These are phyloP conservation scores for Natrix natrix DNA, from an alignment of 2,797 vertebrate genomes.

Conservation along the genomic window DNA sequence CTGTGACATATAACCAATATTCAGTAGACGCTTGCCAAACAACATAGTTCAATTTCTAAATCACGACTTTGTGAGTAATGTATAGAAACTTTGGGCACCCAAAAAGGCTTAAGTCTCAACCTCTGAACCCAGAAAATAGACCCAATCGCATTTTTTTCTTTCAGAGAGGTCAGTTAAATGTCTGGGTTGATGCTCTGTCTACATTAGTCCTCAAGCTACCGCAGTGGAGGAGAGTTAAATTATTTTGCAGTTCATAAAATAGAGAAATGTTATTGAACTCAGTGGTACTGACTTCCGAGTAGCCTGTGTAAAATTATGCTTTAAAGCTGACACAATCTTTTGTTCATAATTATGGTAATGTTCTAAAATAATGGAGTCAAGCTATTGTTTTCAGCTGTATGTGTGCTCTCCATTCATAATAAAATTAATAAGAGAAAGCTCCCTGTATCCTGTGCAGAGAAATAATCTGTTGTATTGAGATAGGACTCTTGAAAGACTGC, in stretches of 20 bases:
- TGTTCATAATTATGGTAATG: not conserved
- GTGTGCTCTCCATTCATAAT: not conserved
- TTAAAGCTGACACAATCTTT: not conserved
- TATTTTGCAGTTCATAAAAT: not conserved
- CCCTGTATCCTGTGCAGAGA: not conserved
- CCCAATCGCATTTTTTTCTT: not conserved
- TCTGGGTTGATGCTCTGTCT: not conserved
- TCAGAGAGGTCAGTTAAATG: not conserved
- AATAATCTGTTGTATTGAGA: not conserved
- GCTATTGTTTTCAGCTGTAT: not conserved
- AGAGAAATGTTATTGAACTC: not conserved
- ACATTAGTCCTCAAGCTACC: not conserved
- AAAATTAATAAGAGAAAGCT: not conserved
- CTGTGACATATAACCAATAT: not conserved
- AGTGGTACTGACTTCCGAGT: not conserved
- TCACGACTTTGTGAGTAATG: not conserved
- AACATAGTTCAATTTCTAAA: not conserved
- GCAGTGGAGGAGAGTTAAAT: not conserved
- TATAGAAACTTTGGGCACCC: not conserved
- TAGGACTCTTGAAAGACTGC: not conserved
- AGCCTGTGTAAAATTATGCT: not conserved
- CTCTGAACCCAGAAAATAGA: not conserved
- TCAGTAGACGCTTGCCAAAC: not conserved
- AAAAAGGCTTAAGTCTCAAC: not conserved
- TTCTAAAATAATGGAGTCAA: not conserved